phyloP scores from a whole-genome alignment of 2,888 invertebrate species.

The Ferrisia virgata region DNA sequence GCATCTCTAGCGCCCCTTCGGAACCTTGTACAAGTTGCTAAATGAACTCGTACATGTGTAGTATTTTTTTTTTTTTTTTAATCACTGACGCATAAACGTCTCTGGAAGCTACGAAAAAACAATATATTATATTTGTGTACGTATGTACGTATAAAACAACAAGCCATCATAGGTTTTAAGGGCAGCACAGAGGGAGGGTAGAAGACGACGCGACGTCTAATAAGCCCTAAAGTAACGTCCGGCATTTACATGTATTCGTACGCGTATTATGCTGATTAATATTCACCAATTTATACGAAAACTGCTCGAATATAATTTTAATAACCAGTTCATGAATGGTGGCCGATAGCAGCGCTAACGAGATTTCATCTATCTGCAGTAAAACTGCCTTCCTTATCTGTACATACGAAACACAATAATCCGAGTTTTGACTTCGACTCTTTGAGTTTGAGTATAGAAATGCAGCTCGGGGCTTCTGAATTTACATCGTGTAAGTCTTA shows the following conservation, averaged over 20 bases:
- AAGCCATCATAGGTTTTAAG: neutral
- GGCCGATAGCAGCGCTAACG: neutral
- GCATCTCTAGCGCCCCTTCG: too few species aligned
- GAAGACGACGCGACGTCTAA: too few species aligned
- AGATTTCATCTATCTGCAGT: neutral
- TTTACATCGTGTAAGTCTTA: neutral
- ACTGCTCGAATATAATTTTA: neutral
- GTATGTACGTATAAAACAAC: too few species aligned
- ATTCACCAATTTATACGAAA: slow-evolving; percentile 2
- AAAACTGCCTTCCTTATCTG: neutral
- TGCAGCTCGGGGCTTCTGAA: neutral
- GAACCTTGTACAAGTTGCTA: too few species aligned
- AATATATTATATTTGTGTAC: too few species aligned
- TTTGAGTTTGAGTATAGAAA: too few species aligned
- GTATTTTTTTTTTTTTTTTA: too few species aligned
- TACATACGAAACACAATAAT: neutral
- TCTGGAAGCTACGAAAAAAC: too few species aligned
- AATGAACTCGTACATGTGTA: too few species aligned
- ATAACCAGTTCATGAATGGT: neutral
- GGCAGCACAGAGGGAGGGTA: too few species aligned
- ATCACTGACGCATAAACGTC: too few species aligned
- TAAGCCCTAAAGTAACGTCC: neutral
- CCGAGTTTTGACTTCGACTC: too few species aligned
- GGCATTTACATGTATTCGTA: neutral
- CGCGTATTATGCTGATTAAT: neutral